A percentile compares a stretch with the other conserved stretches of the same genome.
Evolutionary conservation across 2,797 vertebrate genomes (phyloP).

Genomic region (Hydrolagus colliei): DNA sequence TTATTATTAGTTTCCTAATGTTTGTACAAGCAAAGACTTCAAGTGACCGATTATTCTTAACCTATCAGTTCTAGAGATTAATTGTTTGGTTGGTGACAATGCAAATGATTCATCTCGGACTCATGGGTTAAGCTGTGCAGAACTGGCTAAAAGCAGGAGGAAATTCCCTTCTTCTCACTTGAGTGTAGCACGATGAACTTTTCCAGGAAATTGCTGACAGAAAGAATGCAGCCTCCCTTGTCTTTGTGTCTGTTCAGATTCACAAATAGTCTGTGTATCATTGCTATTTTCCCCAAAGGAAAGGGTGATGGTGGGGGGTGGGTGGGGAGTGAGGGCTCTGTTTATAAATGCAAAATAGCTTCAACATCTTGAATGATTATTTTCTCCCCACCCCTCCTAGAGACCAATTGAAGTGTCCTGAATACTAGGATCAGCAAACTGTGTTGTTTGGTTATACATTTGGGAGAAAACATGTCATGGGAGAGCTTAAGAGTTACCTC

Average conservation of each 20-base stretch:
- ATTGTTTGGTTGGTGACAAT: not conserved
- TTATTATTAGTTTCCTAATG: not conserved
- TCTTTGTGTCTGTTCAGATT: constrained; percentile 46
- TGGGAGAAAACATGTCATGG: no score
- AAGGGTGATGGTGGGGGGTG: not conserved
- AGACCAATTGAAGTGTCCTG: no score
- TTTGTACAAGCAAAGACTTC: not conserved
- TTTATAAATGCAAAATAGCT: not conserved
- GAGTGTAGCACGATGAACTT: constrained; percentile 49
- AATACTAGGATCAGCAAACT: no score
- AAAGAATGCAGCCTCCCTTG: constrained; percentile 61
- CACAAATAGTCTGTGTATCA: not conserved
- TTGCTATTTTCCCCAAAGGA: not conserved
- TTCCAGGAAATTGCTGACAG: constrained; percentile 68
- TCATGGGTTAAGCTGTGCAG: not conserved
- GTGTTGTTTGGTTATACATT: no score
- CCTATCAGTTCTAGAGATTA: not conserved
- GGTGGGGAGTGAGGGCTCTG: not conserved
- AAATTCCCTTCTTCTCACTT: constrained; percentile 40
- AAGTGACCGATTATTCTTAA: not conserved
- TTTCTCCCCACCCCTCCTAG: no score
- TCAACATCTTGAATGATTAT: no score
- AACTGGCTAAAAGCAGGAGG: constrained; percentile 34
- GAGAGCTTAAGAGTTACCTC: no score
- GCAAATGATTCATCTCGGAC: not conserved